Evolutionary conservation across 2,113 vertebrate genomes (phyloP), one percentile per base, ranked within the genome.

Genomic region (Nothoprocta perdicaria): DNA sequence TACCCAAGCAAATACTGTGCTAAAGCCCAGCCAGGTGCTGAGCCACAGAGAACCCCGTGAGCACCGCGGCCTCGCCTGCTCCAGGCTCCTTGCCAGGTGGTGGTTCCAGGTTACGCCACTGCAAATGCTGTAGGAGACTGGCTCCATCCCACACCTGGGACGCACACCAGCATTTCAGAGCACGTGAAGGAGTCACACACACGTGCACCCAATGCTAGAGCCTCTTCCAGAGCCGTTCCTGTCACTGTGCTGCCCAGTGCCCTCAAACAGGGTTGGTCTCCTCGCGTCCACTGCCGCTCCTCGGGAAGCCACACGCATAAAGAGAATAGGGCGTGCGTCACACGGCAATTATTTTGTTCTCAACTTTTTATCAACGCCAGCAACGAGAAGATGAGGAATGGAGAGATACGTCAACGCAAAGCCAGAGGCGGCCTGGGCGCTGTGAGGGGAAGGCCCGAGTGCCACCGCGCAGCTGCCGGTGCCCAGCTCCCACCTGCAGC

Each of bases 341-440:
- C 8, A 48, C 53, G 17, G 35, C 52, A 66, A 21, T 69, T 72
- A 31, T 0, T 27, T 23, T n/a, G 2, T 33, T 76, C 26, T 84
- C 29, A 57, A 13, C 5, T 43, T 86, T 40, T 61, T 27, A 35
- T 14, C 66, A 86, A 60, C 6, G 66, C 29, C 23, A 68, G 21
- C 80, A 68, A 62, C 9, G 82, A 66, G 23, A 69, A 93, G 48
- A 2, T 0, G 0, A 80, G 31, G 68, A 6, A 0, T 6, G 35
- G 10, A 17, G 15, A 24, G 16, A 33, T 7, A 61, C 14, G 31
- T 31, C 27, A 41, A 67, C 14, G 21, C 24, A 33, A 38, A 76
- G 48, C 23, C 60, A 80, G 0, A 0, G 16, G 38, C 3, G 23
- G 17, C 66, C 23, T 33, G n/a, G 58, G 41, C n/a, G 27, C 63